phyloP scores from a whole-genome alignment of 1,140 invertebrate species.

The Venturia canescens region DNA sequence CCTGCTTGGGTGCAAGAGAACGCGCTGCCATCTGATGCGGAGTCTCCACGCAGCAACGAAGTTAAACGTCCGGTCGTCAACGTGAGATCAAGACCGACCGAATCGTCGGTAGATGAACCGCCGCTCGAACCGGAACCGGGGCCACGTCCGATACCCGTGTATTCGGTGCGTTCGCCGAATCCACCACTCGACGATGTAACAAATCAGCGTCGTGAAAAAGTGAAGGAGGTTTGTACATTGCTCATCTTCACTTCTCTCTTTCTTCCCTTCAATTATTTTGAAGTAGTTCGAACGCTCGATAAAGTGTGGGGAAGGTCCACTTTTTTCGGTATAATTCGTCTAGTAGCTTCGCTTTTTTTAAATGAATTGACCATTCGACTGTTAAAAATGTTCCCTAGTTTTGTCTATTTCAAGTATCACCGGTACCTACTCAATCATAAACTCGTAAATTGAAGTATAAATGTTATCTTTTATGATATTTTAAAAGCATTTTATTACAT shows the following conservation, averaged over 20 bases:
- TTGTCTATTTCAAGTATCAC: too few relatives aligned
- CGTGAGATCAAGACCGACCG: slow-evolving; percentile 67
- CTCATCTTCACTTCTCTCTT: background rate
- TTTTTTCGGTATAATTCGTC: too few relatives aligned
- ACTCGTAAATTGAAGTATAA: too few relatives aligned
- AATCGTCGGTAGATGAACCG: slow-evolving; percentile 71
- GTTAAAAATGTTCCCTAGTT: too few relatives aligned
- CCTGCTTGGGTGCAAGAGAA: slow-evolving; percentile 71
- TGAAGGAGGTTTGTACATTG: slow-evolving; percentile 83
- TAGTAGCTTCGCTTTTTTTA: too few relatives aligned
- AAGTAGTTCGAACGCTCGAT: too few relatives aligned
- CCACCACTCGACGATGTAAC: slow-evolving; percentile 76
- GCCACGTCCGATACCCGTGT: slow-evolving; percentile 54
- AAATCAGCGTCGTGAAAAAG: slow-evolving; percentile 82
- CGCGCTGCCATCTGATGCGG: slow-evolving; percentile 60
- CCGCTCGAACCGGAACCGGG: slow-evolving; percentile 76
- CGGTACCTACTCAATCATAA: too few relatives aligned
- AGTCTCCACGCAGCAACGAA: slow-evolving; percentile 65
- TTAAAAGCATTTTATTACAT: too few relatives aligned
- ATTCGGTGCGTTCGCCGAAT: slow-evolving; percentile 80
- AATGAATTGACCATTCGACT: too few relatives aligned
- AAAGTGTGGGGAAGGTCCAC: too few relatives aligned
- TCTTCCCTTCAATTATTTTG: background rate
- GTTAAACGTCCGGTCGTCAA: slow-evolving; percentile 67
- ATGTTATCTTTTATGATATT: too few relatives aligned